A percentile compares a stretch with the other conserved stretches of the same genome.
These are phyloP conservation scores for Linurgus olivaceus DNA, from an alignment of 2,797 vertebrate species.

Conservation along the genomic window DNA sequence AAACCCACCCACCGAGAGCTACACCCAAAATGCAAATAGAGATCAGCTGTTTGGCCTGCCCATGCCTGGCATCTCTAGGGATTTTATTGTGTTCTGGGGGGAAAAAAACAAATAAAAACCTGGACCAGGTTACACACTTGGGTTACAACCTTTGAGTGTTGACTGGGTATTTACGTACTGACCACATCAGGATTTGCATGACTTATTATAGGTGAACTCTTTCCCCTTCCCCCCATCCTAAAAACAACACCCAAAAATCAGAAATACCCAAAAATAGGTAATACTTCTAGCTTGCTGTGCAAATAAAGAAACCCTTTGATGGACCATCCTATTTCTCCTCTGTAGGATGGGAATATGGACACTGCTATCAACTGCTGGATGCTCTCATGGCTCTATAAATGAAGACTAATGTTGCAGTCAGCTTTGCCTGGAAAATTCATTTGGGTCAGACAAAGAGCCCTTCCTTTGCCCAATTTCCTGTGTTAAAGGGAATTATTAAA, in stretches of 20 bases:
- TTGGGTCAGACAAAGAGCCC: not conserved
- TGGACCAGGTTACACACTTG: too few relatives aligned
- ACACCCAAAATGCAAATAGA: not conserved
- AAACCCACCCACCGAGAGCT: not conserved
- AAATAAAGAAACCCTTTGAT: not conserved
- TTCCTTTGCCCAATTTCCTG: not conserved
- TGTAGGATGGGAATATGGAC: not conserved
- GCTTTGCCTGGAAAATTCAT: not conserved
- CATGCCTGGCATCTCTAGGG: not conserved
- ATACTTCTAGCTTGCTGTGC: not conserved
- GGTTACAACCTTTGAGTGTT: not conserved
- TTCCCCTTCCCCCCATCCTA: not conserved
- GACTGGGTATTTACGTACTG: not conserved
- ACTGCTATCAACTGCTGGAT: not conserved
- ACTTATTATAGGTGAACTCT: not conserved
- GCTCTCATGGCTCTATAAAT: not conserved
- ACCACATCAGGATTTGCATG: not conserved
- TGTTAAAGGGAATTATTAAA: not conserved
- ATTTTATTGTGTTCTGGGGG: not conserved
- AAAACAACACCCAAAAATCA: not conserved
- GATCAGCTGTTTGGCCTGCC: not conserved
- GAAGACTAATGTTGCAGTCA: not conserved
- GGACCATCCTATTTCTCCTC: not conserved
- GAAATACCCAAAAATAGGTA: not conserved
- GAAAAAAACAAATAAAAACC: accelerated